Conservation (phyloP, 2,888 invertebrate genomes). For the Amblyteles armatorius region DNA sequence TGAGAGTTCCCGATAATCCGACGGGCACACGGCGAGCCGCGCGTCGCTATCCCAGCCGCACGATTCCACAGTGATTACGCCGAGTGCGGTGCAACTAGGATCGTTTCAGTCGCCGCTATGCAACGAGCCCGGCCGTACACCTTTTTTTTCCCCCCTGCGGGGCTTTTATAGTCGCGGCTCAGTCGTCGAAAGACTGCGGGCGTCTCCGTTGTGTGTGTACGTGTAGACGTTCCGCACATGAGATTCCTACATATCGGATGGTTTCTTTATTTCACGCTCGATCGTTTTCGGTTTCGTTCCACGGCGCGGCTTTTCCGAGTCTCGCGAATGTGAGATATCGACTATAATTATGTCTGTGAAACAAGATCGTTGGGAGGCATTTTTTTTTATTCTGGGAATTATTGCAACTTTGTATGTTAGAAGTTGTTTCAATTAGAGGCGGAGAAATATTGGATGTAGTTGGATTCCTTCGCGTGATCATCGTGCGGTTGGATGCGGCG, state of each 20-base stretch:
- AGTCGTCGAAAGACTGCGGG: conserved; percentile 23
- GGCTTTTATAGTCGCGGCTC: conserved; percentile 36
- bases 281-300: neutral
- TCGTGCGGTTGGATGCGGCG: no score
- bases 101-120: conserved; percentile 34
- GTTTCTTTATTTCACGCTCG: neutral
- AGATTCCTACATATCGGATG: neutral
- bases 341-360: neutral
- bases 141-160: neutral
- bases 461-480: neutral
- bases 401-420: neutral
- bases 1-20: conserved; percentile 71
- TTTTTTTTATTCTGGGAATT: neutral
- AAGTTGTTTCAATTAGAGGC: no score
- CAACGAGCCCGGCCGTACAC: conserved; percentile 31
- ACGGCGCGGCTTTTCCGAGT: neutral
- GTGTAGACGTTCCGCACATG: neutral
- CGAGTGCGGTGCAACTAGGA: conserved; percentile 56
- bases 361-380: neutral
- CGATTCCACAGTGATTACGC: conserved; percentile 69
- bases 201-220: neutral
- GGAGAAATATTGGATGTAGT: neutral
- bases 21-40: conserved; percentile 51
- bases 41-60: conserved; percentile 54
- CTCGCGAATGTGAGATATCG: neutral